These are phyloP conservation scores for Lates japonicus DNA, from an alignment of 2,797 vertebrate genomes.

Conservation along the genomic window DNA sequence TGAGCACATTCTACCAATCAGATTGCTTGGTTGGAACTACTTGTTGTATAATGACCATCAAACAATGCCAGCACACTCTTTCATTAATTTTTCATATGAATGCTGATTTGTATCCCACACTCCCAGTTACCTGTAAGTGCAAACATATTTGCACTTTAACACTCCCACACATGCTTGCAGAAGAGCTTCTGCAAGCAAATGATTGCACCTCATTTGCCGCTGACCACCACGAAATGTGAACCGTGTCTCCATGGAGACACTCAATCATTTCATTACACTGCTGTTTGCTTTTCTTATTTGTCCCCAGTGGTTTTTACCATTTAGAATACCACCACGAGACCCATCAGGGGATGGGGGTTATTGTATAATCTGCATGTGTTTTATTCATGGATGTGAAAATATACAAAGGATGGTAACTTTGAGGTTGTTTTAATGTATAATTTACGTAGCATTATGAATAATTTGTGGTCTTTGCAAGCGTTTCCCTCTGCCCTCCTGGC, in stretches of 20 bases:
- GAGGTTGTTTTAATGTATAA: constrained; percentile 61
- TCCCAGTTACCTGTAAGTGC: neutral
- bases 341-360: neutral
- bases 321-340: constrained; percentile 15
- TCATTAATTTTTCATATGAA: neutral
- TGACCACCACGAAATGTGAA: constrained; percentile 15
- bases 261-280: constrained; percentile 46
- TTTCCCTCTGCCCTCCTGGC: constrained; percentile 31
- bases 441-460: constrained; percentile 62
- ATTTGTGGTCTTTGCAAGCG: constrained; percentile 44
- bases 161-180: constrained; percentile 4
- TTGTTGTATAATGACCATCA: neutral
- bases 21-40: too few species aligned
- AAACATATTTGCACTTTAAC: constrained; percentile 8
- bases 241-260: constrained; percentile 44
- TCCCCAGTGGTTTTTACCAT: constrained; percentile 31
- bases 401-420: constrained; percentile 44
- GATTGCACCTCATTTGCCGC: constrained; percentile 35
- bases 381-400: constrained; percentile 42
- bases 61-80: neutral
- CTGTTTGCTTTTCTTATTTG: constrained; percentile 47
- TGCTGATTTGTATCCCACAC: neutral
- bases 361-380: constrained; percentile 42
- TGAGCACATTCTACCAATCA: too few species aligned
- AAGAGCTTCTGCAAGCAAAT: neutral